Evolutionary conservation across 2,113 vertebrate species (phyloP).

Genomic region (Bothrops jararaca): DNA sequence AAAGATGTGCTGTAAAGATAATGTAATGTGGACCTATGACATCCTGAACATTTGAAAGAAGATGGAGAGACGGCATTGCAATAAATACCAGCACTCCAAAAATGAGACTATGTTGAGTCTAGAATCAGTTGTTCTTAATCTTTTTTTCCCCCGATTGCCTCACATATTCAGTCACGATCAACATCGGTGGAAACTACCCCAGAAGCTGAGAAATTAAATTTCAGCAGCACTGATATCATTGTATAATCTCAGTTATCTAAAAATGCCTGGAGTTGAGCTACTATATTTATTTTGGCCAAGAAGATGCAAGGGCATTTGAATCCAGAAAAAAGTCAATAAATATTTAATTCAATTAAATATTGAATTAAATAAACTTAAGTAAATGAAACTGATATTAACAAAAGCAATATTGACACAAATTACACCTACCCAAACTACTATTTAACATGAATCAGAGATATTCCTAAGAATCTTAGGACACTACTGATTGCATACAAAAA

Average conservation of each 20-base stretch:
- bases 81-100: neutral
- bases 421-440: neutral
- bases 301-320: neutral
- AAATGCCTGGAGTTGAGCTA: neutral
- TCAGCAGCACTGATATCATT: neutral
- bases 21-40: neutral
- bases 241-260: neutral
- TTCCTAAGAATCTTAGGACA: neutral
- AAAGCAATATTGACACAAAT: neutral
- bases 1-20: neutral
- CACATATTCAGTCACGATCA: neutral
- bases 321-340: neutral
- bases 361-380: neutral
- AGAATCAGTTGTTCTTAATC: neutral
- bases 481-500: neutral
- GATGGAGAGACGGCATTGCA: neutral
- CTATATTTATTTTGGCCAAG: neutral
- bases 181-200: neutral
- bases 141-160: neutral
- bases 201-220: neutral
- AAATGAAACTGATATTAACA: neutral
- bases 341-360: neutral
- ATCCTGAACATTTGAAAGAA: neutral
- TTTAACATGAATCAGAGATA: neutral
- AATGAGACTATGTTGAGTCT: neutral